Percentiles rank a stretch among this genome's conserved stretches.
phyloP scores from a whole-genome alignment of 2,888 invertebrate species.

The Lithosia quadra region DNA sequence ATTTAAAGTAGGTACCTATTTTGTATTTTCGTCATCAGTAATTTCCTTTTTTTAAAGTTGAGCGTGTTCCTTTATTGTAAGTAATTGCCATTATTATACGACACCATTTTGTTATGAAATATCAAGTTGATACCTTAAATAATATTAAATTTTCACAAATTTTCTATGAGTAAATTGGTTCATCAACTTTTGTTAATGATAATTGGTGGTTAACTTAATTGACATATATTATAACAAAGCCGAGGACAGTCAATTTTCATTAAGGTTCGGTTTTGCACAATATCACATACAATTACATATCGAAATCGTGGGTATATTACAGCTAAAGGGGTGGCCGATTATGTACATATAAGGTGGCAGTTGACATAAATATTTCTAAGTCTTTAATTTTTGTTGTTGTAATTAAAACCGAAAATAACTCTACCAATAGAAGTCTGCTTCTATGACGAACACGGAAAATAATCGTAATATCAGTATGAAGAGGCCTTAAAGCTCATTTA shows the following conservation, averaged over 20 bases:
- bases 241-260: conserved; percentile 18
- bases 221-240: conserved; percentile 23
- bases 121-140: conserved; percentile 11
- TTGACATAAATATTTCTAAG: neutral
- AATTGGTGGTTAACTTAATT: conserved; percentile 28
- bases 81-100: conserved; percentile 38
- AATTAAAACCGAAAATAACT: too few relatives aligned
- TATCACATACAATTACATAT: conserved; percentile 5
- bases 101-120: conserved; percentile 44
- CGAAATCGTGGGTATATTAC: neutral
- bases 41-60: conserved; percentile 52
- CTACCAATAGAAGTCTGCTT: neutral
- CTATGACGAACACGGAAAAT: neutral
- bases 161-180: conserved; percentile 30
- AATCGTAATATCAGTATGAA: neutral
- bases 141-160: conserved; percentile 25
- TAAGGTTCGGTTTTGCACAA: conserved; percentile 16
- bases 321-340: neutral
- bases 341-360: neutral
- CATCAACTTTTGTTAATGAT: conserved; percentile 36
- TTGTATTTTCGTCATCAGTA: conserved; percentile 57
- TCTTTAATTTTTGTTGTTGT: neutral
- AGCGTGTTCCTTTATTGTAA: conserved; percentile 48
- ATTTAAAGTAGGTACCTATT: conserved; percentile 53
- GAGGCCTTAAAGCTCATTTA: too few relatives aligned